phyloP scores from a whole-genome alignment of 1,140 invertebrate genomes.

The Meloidogyne exigua region DNA sequence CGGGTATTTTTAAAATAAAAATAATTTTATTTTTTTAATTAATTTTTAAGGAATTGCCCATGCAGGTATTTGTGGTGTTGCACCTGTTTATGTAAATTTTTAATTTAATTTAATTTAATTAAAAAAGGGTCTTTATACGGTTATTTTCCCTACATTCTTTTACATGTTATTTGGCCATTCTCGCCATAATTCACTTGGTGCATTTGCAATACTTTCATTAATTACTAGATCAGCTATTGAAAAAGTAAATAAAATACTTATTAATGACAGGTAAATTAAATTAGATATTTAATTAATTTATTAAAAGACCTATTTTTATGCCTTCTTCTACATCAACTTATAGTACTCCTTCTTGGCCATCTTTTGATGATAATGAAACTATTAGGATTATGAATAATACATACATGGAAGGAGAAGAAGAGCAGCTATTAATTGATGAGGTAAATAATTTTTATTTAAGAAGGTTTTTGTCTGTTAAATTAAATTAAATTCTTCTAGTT shows the following conservation, averaged over 20 bases:
- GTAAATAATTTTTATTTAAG: no score
- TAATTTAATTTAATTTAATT: not conserved
- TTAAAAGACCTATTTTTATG: not conserved
- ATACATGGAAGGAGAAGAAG: not conserved
- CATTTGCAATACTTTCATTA: constrained; percentile 49
- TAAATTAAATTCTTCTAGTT: no score
- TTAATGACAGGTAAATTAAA: constrained; percentile 6
- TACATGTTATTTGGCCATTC: constrained; percentile 63
- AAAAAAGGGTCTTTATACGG: constrained; percentile 51
- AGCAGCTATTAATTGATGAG: constrained; percentile 18
- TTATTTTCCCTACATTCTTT: constrained; percentile 61
- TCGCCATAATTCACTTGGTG: constrained; percentile 55
- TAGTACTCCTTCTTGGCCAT: not conserved
- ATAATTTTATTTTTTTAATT: not conserved
- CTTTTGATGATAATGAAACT: constrained; percentile 17
- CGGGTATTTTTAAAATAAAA: constrained; percentile 34
- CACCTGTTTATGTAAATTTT: constrained; percentile 54
- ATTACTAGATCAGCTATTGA: constrained; percentile 43
- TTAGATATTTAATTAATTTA: not conserved
- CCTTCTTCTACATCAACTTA: not conserved
- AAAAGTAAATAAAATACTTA: constrained; percentile 31
- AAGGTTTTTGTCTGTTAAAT: no score
- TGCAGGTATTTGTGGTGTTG: constrained; percentile 60
- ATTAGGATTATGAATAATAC: constrained; percentile 21
- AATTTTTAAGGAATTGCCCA: constrained; percentile 54